Evolutionary conservation across 2,888 invertebrate genomes (phyloP).

Genomic region (Seira musarum): DNA sequence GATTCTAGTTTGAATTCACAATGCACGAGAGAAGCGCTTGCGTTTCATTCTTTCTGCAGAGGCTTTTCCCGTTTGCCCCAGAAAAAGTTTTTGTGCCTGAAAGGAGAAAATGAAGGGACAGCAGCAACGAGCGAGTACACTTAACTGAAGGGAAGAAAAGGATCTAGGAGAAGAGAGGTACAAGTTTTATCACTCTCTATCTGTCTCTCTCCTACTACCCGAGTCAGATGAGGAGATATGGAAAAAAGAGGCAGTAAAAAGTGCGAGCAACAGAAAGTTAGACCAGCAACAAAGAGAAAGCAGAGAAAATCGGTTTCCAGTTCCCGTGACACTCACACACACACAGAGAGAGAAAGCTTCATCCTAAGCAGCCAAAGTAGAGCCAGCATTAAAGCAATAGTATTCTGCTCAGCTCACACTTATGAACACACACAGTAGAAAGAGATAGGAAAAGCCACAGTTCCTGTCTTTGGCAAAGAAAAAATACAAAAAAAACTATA

Average conservation of each 20-base stretch:
- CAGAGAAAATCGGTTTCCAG: too few species aligned
- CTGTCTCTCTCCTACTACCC: too few species aligned
- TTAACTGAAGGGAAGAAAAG: constrained; percentile 7
- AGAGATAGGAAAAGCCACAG: constrained; percentile 34
- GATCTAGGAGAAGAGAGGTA: constrained; percentile 28
- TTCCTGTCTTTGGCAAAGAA: too few species aligned
- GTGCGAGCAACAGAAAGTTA: constrained; percentile 43
- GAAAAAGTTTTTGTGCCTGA: constrained; percentile 11
- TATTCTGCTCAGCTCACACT: too few species aligned
- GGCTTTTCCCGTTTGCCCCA: constrained; percentile 39
- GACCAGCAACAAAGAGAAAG: constrained; percentile 16
- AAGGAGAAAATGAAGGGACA: constrained; percentile 20
- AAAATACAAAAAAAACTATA: too few species aligned
- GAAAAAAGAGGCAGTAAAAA: constrained; percentile 4
- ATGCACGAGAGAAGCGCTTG: constrained; percentile 28
- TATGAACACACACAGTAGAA: not conserved
- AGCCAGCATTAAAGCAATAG: too few species aligned
- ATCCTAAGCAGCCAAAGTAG: too few species aligned
- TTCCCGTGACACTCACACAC: too few species aligned
- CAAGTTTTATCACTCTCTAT: not conserved
- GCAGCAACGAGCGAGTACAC: not conserved
- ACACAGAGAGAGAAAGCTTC: too few species aligned
- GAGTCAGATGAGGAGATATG: not conserved
- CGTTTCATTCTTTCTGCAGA: constrained; percentile 13
- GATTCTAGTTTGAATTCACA: too few species aligned